Evolutionary conservation across 2,888 invertebrate species (phyloP).

Genomic region (Neuroscelio doddi): DNA sequence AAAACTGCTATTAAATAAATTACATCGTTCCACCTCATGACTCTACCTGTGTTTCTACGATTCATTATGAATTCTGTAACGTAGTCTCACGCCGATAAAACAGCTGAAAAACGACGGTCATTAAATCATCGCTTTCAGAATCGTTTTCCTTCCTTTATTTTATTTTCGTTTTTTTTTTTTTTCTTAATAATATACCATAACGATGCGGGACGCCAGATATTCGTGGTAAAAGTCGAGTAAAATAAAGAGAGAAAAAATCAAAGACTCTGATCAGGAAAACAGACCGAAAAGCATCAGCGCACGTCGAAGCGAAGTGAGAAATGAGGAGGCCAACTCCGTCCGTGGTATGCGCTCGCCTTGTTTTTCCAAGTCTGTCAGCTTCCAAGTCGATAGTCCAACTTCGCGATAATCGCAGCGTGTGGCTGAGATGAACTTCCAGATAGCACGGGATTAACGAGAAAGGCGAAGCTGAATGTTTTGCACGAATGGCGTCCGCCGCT

Average conservation of each 20-base stretch:
- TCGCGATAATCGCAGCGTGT: constrained; percentile 45
- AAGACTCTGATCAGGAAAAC: constrained; percentile 19
- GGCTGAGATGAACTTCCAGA: constrained; percentile 40
- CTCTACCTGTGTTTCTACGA: constrained; percentile 38
- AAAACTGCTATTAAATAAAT: constrained; percentile 44
- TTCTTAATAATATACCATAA: constrained; percentile 37
- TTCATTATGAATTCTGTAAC: constrained; percentile 37
- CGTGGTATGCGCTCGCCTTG: constrained; percentile 19
- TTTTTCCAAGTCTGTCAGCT: constrained; percentile 35
- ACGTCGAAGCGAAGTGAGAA: constrained; percentile 22
- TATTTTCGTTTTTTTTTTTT: constrained; percentile 20
- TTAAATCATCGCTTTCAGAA: constrained; percentile 39
- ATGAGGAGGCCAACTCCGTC: constrained; percentile 38
- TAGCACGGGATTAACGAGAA: constrained; percentile 38
- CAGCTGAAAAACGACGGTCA: constrained; percentile 38
- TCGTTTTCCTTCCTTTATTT: constrained; percentile 12
- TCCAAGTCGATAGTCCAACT: constrained; percentile 38
- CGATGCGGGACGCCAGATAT: constrained; percentile 29
- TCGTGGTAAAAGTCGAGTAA: neutral
- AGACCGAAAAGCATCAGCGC: neutral
- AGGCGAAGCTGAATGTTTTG: constrained; percentile 37
- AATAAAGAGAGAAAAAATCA: constrained; percentile 7
- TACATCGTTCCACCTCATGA: constrained; percentile 42
- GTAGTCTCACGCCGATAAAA: constrained; percentile 43
- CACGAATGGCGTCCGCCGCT: constrained; percentile 40